Conservation (phyloP, 2,888 invertebrate species). For the Catocala sponsa region DNA sequence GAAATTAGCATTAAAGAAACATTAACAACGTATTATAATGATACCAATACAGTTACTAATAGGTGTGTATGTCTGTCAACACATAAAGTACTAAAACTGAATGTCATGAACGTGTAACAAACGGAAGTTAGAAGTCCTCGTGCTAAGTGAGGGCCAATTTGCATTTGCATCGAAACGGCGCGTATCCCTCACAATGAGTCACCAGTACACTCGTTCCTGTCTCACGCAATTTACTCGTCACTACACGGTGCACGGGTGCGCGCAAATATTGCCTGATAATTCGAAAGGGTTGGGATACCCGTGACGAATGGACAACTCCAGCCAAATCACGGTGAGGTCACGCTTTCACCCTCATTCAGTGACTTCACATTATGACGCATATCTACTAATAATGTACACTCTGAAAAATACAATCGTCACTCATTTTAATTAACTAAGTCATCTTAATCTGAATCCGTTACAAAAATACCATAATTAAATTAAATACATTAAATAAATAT, state of each 20-base stretch:
- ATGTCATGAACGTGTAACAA: slow-evolving; percentile 41
- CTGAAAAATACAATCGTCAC: not conserved
- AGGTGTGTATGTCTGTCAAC: not conserved
- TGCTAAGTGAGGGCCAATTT: slow-evolving; percentile 66
- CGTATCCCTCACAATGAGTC: slow-evolving; percentile 62
- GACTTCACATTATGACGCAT: not conserved
- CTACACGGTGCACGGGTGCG: slow-evolving; percentile 18
- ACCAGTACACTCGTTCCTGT: slow-evolving; percentile 44
- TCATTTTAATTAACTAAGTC: no score
- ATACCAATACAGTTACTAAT: not conserved
- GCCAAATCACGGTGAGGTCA: slow-evolving; percentile 27
- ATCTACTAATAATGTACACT: not conserved
- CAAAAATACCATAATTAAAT: no score
- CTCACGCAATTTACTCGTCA: slow-evolving; percentile 38
- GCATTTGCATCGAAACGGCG: slow-evolving; percentile 59
- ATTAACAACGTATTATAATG: not conserved
- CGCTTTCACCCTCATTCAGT: not conserved
- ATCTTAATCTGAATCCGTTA: no score
- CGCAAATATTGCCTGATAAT: slow-evolving; percentile 28
- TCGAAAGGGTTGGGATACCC: slow-evolving; percentile 22
- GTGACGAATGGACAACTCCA: slow-evolving; percentile 3
- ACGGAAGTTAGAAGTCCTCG: slow-evolving; percentile 75
- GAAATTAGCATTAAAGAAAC: slow-evolving; percentile 5
- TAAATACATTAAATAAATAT: no score
- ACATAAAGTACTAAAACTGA: slow-evolving; percentile 9